Conservation (phyloP, 1,140 invertebrate genomes). For the Pogonus chalceus region DNA sequence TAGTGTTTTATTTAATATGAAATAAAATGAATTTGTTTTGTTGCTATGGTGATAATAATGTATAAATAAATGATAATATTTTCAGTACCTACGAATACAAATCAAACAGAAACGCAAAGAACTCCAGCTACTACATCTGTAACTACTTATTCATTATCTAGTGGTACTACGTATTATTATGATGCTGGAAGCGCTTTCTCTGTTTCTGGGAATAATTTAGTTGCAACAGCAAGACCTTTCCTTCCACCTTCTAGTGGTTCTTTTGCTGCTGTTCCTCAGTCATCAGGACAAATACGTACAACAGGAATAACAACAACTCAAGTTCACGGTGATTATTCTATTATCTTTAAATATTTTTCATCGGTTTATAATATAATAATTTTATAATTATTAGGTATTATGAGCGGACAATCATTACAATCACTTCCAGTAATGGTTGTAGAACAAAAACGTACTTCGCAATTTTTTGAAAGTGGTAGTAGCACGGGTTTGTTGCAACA, state of each 20-base stretch:
- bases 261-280: slow-evolving; percentile 22
- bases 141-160: slow-evolving; percentile 24
- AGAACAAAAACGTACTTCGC: slow-evolving; percentile 11
- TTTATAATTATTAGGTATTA: slow-evolving; percentile 22
- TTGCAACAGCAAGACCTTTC: neutral
- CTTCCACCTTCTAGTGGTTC: slow-evolving; percentile 13
- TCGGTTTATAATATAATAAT: neutral
- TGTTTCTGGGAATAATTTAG: neutral
- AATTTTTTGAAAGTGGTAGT: neutral
- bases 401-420: slow-evolving; percentile 25
- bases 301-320: slow-evolving; percentile 19
- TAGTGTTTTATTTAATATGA: slow-evolving; percentile 10
- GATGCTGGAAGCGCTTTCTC: slow-evolving; percentile 17
- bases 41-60: too few species aligned
- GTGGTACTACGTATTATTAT: slow-evolving; percentile 25
- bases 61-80: slow-evolving; percentile 4
- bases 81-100: slow-evolving; percentile 18
- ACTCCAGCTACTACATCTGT: slow-evolving; percentile 19
- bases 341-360: too few species aligned
- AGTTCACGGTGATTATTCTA: slow-evolving; percentile 21
- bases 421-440: slow-evolving; percentile 31
- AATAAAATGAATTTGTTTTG: too few species aligned
- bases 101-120: slow-evolving; percentile 14
- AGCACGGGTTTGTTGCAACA: neutral
- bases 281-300: slow-evolving; percentile 19